Percentiles rank a stretch among this genome's conserved stretches.
Evolutionary conservation across 2,113 vertebrate species (phyloP).

Genomic region (Phoenicopterus ruber): DNA sequence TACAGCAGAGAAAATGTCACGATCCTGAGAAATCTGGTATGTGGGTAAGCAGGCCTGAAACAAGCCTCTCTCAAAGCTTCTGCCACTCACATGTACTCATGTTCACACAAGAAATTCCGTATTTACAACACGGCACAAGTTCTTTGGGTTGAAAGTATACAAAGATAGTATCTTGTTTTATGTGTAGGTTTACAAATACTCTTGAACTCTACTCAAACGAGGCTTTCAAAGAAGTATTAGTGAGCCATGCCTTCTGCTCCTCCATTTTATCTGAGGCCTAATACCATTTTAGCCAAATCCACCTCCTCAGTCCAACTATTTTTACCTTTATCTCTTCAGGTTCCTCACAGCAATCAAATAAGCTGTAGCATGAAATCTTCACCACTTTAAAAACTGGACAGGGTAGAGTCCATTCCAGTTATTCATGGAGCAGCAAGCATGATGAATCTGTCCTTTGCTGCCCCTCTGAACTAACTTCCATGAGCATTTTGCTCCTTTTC

Average conservation of each 20-base stretch:
- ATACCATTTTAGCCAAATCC: not conserved
- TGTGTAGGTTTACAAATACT: not conserved
- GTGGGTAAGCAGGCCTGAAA: not conserved
- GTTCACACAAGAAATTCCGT: not conserved
- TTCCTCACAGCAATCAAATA: not conserved
- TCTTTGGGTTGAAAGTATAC: not conserved
- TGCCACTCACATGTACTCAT: not conserved
- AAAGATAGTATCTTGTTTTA: not conserved
- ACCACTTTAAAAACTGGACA: not conserved
- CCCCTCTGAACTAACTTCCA: not conserved
- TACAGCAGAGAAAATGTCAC: not conserved
- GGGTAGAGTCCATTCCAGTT: not conserved
- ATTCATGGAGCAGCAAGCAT: not conserved
- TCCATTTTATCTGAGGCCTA: not conserved
- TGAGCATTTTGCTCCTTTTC: not conserved
- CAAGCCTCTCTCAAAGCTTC: not conserved
- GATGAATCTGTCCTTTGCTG: not conserved
- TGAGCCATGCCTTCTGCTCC: not conserved
- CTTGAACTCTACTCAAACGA: not conserved
- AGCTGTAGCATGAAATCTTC: not conserved
- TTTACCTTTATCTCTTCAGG: not conserved
- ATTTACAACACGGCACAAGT: not conserved
- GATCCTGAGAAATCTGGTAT: not conserved
- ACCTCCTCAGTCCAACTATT: not conserved
- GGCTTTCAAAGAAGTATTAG: not conserved